Evolutionary conservation across 2,888 invertebrate genomes (phyloP).

Genomic region (Homarus gammarus): DNA sequence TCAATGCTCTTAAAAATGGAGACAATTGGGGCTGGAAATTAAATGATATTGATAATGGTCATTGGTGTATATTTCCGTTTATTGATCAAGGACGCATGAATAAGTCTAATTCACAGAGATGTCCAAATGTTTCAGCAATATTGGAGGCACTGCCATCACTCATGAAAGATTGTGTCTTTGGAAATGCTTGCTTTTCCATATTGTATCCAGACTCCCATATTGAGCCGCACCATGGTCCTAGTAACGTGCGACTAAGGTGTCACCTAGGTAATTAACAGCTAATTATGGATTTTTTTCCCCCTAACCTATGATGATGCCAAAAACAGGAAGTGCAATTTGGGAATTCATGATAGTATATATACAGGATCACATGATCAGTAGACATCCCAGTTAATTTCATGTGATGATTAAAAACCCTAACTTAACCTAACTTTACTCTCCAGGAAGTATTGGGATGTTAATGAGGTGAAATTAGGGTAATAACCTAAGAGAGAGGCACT

Average conservation of each 20-base stretch:
- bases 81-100: constrained; percentile 56
- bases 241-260: constrained; percentile 60
- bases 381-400: no score
- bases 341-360: no score
- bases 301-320: no score
- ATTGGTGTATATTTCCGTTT: constrained; percentile 71
- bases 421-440: no score
- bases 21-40: constrained; percentile 59
- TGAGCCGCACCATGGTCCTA: constrained; percentile 61
- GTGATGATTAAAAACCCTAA: no score
- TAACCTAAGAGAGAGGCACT: no score
- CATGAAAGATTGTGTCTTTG: constrained; percentile 71
- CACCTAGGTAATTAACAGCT: constrained; percentile 49
- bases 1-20: constrained; percentile 43
- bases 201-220: constrained; percentile 66
- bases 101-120: constrained; percentile 39
- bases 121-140: constrained; percentile 53
- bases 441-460: no score
- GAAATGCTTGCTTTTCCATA: constrained; percentile 63
- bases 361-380: no score
- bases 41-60: constrained; percentile 52
- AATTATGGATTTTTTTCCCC: not conserved
- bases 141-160: constrained; percentile 52
- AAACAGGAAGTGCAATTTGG: no score
- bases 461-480: no score